phyloP scores from a whole-genome alignment of 2,888 invertebrate species.

The Keiferia lycopersicella region DNA sequence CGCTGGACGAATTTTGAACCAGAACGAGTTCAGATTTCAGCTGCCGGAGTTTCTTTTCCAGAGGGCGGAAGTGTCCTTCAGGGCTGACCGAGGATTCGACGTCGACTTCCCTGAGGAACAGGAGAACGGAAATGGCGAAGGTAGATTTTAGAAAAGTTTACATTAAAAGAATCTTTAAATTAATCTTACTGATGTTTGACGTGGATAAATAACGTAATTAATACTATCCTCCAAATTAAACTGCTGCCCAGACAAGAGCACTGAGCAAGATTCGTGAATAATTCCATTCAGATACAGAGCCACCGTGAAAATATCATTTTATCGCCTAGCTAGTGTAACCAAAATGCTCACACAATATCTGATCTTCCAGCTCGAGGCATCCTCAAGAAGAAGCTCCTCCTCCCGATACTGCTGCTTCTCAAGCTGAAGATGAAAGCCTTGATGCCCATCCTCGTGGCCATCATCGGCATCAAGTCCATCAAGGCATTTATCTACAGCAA shows the following conservation, averaged over 20 bases:
- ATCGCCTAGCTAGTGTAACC: neutral
- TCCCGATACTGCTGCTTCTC: conserved; percentile 88
- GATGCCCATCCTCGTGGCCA: conserved; percentile 89
- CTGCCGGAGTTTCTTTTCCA: conserved; percentile 88
- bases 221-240: too few relatives aligned
- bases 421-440: conserved; percentile 92
- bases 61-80: conserved; percentile 84
- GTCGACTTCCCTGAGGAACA: conserved; percentile 80
- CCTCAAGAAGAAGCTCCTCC: conserved; percentile 90
- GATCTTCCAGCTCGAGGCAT: conserved; percentile 84
- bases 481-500: conserved; percentile 93
- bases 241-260: too few relatives aligned
- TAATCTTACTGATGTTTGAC: too few relatives aligned
- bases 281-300: too few relatives aligned
- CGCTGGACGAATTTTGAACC: conserved; percentile 85
- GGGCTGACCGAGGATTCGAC: conserved; percentile 84
- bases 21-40: conserved; percentile 87
- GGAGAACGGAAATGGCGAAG: conserved; percentile 74
- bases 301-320: too few relatives aligned
- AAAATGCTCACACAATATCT: neutral
- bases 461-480: conserved; percentile 90
- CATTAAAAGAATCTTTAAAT: neutral
- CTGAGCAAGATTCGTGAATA: too few relatives aligned
- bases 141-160: conserved; percentile 48
- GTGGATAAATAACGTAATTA: neutral